Evolutionary conservation across 2,113 vertebrate genomes (phyloP).

Genomic region (Hippoglossus stenolepis): DNA sequence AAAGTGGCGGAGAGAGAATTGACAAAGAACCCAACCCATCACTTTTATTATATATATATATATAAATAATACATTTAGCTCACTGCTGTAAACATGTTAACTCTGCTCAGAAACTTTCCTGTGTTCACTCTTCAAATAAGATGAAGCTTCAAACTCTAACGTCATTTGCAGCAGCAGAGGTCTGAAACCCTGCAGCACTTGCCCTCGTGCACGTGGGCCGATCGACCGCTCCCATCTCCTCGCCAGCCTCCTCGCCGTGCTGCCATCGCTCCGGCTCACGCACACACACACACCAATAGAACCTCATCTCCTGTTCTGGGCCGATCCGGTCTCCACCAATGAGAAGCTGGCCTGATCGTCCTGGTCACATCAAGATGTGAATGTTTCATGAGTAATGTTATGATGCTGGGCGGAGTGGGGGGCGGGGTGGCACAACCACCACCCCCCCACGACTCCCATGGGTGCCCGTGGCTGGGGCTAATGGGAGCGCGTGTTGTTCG

Average conservation of each 20-base stretch:
- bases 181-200: conserved; percentile 29
- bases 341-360: conserved; percentile 59
- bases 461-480: conserved; percentile 68
- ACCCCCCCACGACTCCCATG: conserved; percentile 61
- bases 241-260: conserved; percentile 47
- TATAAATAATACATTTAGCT: no score
- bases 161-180: not conserved
- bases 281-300: conserved; percentile 70
- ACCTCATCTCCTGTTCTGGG: conserved; percentile 78
- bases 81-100: no score
- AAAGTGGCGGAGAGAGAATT: no score
- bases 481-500: conserved; percentile 71
- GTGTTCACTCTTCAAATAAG: no score
- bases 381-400: conserved; percentile 83
- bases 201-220: conserved; percentile 59
- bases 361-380: conserved; percentile 73
- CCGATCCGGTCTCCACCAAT: conserved; percentile 80
- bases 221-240: conserved; percentile 71
- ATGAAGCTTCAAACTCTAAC: not conserved
- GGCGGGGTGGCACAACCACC: conserved; percentile 54
- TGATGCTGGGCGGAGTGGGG: conserved; percentile 42
- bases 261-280: conserved; percentile 40
- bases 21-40: no score
- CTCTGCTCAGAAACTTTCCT: no score
- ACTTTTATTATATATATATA: no score